Evolutionary conservation across 2,113 vertebrate genomes (phyloP).

Genomic region (Danionella cerebrum): DNA sequence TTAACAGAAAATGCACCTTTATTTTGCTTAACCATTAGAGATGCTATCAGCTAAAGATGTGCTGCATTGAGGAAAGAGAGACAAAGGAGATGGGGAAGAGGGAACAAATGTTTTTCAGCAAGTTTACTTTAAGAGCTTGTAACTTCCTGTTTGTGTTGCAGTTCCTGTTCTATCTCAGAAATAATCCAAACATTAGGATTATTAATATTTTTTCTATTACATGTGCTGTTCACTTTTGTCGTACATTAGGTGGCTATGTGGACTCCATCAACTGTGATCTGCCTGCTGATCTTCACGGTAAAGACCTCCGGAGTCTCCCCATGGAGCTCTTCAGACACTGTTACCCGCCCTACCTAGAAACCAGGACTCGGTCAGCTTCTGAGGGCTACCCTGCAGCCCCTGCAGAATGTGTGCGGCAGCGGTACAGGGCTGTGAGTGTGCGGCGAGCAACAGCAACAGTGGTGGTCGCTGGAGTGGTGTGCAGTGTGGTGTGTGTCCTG

Average conservation of each 20-base stretch:
- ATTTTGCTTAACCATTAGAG: too few species aligned
- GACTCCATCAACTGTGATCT: slow-evolving; percentile 82
- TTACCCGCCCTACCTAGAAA: slow-evolving; percentile 47
- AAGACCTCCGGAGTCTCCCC: slow-evolving; percentile 82
- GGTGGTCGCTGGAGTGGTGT: slow-evolving; percentile 84
- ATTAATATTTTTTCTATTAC: too few species aligned
- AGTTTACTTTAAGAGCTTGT: too few species aligned
- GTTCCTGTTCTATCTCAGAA: too few species aligned
- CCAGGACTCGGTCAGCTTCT: slow-evolving; percentile 47
- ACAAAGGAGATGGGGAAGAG: too few species aligned
- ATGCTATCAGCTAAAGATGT: too few species aligned
- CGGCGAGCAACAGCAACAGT: slow-evolving; percentile 86
- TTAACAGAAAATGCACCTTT: too few species aligned
- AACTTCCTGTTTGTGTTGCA: too few species aligned
- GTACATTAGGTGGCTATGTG: slow-evolving; percentile 85
- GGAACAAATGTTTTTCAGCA: too few species aligned
- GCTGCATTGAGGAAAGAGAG: too few species aligned
- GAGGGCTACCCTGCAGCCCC: slow-evolving; percentile 54
- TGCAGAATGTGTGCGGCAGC: slow-evolving; percentile 66
- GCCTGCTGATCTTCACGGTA: slow-evolving; percentile 78
- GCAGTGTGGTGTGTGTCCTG: slow-evolving; percentile 88
- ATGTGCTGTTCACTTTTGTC: too few species aligned
- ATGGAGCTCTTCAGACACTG: slow-evolving; percentile 93
- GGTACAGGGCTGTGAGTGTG: slow-evolving; percentile 76
- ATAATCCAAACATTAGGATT: too few species aligned